These are phyloP conservation scores for Hiodon tergisus DNA, from an alignment of 2,113 vertebrate species.

Conservation along the genomic window DNA sequence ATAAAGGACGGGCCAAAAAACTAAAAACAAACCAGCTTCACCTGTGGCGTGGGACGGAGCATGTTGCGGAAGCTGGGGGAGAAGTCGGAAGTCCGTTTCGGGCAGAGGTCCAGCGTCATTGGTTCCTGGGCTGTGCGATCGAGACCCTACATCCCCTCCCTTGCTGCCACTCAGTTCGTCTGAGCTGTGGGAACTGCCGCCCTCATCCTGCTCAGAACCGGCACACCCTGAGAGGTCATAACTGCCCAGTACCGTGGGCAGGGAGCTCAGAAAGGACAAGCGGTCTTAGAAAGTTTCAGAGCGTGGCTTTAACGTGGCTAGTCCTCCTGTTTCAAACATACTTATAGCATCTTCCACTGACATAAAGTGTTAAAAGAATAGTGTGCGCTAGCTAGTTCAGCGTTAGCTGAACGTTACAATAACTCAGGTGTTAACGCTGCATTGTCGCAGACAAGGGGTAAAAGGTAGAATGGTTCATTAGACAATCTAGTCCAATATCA, in stretches of 20 bases:
- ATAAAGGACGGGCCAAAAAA: not conserved
- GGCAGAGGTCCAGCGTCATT: conserved; percentile 40
- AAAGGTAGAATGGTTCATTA: too few species aligned
- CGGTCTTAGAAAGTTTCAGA: too few species aligned
- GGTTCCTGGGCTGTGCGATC: conserved; percentile 28
- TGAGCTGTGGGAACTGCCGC: conserved; percentile 52
- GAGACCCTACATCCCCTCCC: conserved; percentile 22
- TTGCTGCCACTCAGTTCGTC: conserved; percentile 40
- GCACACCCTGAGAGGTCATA: not conserved
- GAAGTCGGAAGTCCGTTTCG: conserved; percentile 42
- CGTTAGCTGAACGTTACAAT: too few species aligned
- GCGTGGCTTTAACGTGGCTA: too few species aligned
- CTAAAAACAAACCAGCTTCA: conserved; percentile 26
- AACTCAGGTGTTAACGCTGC: too few species aligned
- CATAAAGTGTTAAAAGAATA: too few species aligned
- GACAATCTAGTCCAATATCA: too few species aligned
- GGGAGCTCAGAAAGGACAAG: not conserved
- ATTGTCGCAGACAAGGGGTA: too few species aligned
- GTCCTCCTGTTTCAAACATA: too few species aligned
- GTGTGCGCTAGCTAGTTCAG: too few species aligned
- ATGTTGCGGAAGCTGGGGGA: conserved; percentile 29
- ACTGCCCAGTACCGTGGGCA: too few species aligned
- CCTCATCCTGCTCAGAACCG: conserved; percentile 37
- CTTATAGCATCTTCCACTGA: too few species aligned
- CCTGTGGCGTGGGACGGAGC: conserved; percentile 48